Conservation (phyloP, 2,888 invertebrate species). For the Dynastes grantii region DNA sequence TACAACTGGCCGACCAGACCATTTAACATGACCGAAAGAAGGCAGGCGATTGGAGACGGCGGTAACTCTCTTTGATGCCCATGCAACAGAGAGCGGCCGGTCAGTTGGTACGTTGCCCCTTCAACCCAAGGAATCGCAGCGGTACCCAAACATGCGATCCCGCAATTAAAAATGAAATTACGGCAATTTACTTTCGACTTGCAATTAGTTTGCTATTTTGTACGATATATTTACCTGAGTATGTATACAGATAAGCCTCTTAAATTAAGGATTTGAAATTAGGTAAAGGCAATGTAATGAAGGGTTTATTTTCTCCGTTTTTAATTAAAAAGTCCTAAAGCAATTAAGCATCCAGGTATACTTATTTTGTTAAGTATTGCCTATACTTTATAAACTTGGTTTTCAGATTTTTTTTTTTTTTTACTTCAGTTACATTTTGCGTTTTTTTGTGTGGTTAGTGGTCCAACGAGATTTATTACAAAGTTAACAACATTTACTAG, state of each 20-base stretch:
- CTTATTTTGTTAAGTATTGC: too few species aligned
- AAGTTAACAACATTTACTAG: too few species aligned
- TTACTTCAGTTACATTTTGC: too few species aligned
- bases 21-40: slow-evolving; percentile 43
- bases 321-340: too few species aligned
- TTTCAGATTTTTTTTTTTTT: too few species aligned
- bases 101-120: slow-evolving; percentile 46
- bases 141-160: slow-evolving; percentile 37
- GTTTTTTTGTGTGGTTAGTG: too few species aligned
- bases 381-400: too few species aligned
- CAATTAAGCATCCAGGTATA: too few species aligned
- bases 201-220: not conserved
- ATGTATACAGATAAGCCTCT: not conserved
- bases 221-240: not conserved
- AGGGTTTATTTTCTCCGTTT: too few species aligned
- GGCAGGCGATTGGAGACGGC: slow-evolving; percentile 35
- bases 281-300: too few species aligned
- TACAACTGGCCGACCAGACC: slow-evolving; percentile 25
- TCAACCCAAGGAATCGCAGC: slow-evolving; percentile 33
- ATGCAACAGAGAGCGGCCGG: slow-evolving; percentile 39
- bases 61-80: slow-evolving; percentile 46
- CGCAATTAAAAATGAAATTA: slow-evolving; percentile 19
- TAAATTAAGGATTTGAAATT: too few species aligned
- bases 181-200: not conserved
- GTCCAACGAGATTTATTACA: too few species aligned